Percentiles rank a stretch among this genome's conserved stretches.
phyloP scores from a whole-genome alignment of 2,113 vertebrate genomes.

The Narcine bancroftii region DNA sequence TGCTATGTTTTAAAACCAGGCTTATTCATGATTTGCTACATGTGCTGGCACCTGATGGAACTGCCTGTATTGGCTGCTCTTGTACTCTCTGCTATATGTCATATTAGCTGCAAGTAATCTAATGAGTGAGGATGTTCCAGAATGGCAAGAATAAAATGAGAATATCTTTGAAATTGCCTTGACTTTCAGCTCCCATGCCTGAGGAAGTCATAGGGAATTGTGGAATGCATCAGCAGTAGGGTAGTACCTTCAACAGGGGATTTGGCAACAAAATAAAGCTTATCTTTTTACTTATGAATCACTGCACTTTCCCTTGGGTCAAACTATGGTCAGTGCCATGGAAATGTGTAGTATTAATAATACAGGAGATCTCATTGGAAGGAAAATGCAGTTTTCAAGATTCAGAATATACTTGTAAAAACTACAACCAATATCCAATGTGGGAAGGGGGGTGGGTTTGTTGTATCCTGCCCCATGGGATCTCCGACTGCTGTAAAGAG shows the following conservation, averaged over 20 bases:
- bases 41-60: background rate
- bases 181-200: background rate
- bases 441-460: too few species aligned
- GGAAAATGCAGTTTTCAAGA: background rate
- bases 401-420: background rate
- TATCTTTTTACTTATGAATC: background rate
- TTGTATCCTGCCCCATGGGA: background rate
- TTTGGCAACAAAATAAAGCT: background rate
- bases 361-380: background rate
- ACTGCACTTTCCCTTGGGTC: background rate
- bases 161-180: background rate
- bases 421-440: background rate
- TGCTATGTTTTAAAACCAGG: background rate
- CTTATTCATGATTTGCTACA: background rate
- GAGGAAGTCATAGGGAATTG: background rate
- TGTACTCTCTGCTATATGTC: background rate
- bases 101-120: background rate
- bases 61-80: too few species aligned
- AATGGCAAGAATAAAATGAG: background rate
- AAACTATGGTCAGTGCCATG: background rate
- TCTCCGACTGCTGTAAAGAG: background rate
- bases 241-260: background rate
- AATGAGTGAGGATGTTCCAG: background rate
- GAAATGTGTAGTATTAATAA: background rate
- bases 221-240: background rate